phyloP scores from a whole-genome alignment of 2,113 vertebrate species.

The Corythornis madagascariensis region DNA sequence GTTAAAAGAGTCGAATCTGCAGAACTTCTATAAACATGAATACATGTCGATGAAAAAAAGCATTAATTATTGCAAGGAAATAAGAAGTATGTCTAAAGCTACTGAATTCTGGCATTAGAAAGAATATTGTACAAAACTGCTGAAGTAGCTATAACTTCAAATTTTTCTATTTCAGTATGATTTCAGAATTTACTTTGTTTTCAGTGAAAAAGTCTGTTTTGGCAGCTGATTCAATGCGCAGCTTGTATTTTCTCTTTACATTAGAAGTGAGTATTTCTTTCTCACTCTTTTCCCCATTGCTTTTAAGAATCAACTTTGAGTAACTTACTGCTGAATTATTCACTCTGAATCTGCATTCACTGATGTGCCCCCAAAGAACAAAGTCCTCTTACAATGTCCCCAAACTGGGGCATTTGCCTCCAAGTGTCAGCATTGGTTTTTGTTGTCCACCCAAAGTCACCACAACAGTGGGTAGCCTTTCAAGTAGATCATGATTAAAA shows the following conservation, averaged over 20 bases:
- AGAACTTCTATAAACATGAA: slow-evolving; percentile 27
- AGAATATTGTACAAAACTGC: slow-evolving; percentile 13
- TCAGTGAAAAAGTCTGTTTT: neutral
- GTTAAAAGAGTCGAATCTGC: slow-evolving; percentile 25
- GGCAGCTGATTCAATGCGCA: neutral
- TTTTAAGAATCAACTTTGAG: slow-evolving; percentile 13
- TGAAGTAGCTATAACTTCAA: neutral
- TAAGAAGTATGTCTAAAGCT: slow-evolving; percentile 12
- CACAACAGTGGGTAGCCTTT: slow-evolving; percentile 78
- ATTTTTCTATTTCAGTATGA: neutral
- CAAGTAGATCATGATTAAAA: slow-evolving; percentile 75
- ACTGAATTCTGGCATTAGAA: slow-evolving; percentile 1
- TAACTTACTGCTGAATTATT: slow-evolving; percentile 2
- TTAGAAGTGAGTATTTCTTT: neutral
- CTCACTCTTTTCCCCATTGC: neutral
- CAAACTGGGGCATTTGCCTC: slow-evolving; percentile 29
- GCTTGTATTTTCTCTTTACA: neutral
- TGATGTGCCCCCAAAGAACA: neutral
- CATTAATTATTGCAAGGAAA: slow-evolving; percentile 25
- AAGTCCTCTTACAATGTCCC: neutral
- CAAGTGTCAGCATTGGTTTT: slow-evolving; percentile 24
- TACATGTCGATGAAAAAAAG: neutral
- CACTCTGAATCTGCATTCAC: neutral
- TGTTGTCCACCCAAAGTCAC: slow-evolving; percentile 60
- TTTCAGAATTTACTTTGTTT: slow-evolving; percentile 16